A percentile compares a stretch with the other conserved stretches of the same genome.
phyloP scores from a whole-genome alignment of 53 echinoderm and acorn worm genomes.

The Paracentrotus lividus region DNA sequence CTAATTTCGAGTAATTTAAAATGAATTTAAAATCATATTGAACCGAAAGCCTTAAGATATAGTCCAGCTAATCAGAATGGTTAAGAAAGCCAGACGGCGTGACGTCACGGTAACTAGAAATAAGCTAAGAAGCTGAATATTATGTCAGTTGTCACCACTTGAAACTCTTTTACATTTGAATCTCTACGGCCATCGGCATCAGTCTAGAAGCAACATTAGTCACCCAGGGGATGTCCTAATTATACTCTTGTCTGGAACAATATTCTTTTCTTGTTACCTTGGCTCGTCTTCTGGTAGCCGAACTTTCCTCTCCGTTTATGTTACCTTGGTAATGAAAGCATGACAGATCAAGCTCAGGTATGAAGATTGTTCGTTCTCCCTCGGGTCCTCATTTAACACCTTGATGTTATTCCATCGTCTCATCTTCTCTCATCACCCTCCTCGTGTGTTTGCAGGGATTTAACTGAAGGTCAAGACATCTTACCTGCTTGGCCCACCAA shows the following conservation, averaged over 20 bases:
- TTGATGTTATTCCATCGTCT: conserved; percentile 16
- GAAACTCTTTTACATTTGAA: not conserved
- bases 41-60: too few relatives aligned
- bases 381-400: conserved; percentile 38
- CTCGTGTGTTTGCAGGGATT: conserved; percentile 3
- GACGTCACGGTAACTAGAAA: not conserved
- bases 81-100: not conserved
- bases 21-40: too few relatives aligned
- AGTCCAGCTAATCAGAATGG: too few relatives aligned
- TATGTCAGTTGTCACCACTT: conserved; percentile 18
- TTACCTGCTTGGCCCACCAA: not conserved
- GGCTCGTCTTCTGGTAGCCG: not conserved
- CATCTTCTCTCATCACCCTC: conserved; percentile 11
- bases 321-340: conserved; percentile 29
- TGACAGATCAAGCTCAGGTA: conserved; percentile 23
- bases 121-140: conserved; percentile 17
- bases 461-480: conserved; percentile 15
- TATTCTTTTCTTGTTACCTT: not conserved
- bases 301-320: not conserved
- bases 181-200: conserved; percentile 19
- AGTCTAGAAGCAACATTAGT: conserved; percentile 33
- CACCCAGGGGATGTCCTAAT: conserved; percentile 24
- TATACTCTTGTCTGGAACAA: conserved; percentile 1
- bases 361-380: not conserved
- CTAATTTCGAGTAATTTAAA: too few relatives aligned